A percentile compares a stretch with the other conserved stretches of the same genome.
These are phyloP conservation scores for Seira ritae DNA, from an alignment of 2,888 invertebrate genomes.

Conservation along the genomic window DNA sequence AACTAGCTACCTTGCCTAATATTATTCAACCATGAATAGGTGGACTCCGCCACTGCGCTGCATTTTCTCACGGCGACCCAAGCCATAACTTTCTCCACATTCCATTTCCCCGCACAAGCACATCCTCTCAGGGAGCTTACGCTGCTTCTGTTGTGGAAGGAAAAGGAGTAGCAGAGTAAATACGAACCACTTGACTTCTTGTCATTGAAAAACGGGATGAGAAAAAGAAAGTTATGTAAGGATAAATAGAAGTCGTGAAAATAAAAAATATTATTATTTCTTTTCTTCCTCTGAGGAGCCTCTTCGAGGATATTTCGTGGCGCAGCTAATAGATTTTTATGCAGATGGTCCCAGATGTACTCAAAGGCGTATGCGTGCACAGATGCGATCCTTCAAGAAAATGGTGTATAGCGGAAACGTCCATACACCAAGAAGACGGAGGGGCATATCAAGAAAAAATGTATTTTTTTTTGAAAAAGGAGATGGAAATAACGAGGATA, in stretches of 20 bases:
- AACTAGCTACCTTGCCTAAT: too few relatives aligned
- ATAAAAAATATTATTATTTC: slow-evolving; percentile 11
- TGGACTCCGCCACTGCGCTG: too few relatives aligned
- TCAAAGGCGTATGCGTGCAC: slow-evolving; percentile 7
- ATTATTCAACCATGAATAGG: too few relatives aligned
- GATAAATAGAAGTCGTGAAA: slow-evolving; percentile 11
- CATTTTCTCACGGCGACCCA: too few relatives aligned
- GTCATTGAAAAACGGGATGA: not conserved
- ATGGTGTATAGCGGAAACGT: not conserved
- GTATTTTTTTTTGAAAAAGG: slow-evolving; percentile 27
- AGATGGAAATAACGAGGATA: slow-evolving; percentile 49
- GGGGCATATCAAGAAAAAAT: slow-evolving; percentile 1
- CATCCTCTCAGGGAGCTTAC: too few relatives aligned
- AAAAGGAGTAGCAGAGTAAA: not conserved
- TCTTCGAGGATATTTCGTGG: not conserved
- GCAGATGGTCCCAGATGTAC: slow-evolving; percentile 39
- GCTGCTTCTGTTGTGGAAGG: too few relatives aligned
- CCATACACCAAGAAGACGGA: not conserved
- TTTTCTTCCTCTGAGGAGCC: not conserved
- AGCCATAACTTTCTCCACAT: too few relatives aligned
- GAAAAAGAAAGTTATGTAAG: slow-evolving; percentile 11
- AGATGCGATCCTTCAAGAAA: slow-evolving; percentile 13
- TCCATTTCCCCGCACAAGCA: too few relatives aligned
- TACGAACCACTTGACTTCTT: not conserved
- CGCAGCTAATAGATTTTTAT: slow-evolving; percentile 29